Evolutionary conservation across 1,140 invertebrate species (phyloP).

Genomic region (Drosophila malerkotliana): DNA sequence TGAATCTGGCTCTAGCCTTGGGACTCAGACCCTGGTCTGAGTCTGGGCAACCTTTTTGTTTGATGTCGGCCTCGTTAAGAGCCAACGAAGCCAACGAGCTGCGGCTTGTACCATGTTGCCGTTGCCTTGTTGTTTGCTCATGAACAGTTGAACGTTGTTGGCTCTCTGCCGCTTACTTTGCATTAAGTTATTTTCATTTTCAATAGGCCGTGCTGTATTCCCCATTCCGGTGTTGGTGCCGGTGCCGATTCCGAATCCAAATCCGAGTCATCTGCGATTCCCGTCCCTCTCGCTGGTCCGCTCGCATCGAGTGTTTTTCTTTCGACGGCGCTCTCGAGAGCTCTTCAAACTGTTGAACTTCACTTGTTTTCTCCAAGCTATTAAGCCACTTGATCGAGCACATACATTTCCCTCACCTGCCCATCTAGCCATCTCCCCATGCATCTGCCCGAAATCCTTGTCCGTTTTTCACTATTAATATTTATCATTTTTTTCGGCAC

Average conservation of each 20-base stretch:
- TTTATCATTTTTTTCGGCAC: constrained; percentile 44
- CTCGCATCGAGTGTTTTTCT: constrained; percentile 68
- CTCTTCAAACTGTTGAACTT: constrained; percentile 82
- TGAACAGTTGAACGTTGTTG: constrained; percentile 71
- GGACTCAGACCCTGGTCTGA: background rate
- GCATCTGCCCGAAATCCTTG: constrained; percentile 4
- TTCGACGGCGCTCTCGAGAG: constrained; percentile 73
- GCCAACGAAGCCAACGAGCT: constrained; percentile 81
- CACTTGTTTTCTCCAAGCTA: constrained; percentile 81
- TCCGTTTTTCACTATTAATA: constrained; percentile 3
- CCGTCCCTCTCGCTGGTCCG: constrained; percentile 3
- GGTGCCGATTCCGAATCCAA: constrained; percentile 15
- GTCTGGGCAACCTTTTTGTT: constrained; percentile 67
- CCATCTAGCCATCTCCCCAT: background rate
- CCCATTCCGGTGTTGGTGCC: background rate
- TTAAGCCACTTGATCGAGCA: constrained; percentile 73
- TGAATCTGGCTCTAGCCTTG: background rate
- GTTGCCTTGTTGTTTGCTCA: constrained; percentile 65
- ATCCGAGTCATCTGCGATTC: constrained; percentile 20
- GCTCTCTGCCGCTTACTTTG: constrained; percentile 71
- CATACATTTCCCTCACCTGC: constrained; percentile 10
- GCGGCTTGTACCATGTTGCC: constrained; percentile 57
- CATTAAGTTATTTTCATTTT: constrained; percentile 82
- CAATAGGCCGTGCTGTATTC: constrained; percentile 67
- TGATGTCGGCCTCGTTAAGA: constrained; percentile 82